phyloP scores from a whole-genome alignment of 2,888 invertebrate species.

The Epistrophe grossulariae region DNA sequence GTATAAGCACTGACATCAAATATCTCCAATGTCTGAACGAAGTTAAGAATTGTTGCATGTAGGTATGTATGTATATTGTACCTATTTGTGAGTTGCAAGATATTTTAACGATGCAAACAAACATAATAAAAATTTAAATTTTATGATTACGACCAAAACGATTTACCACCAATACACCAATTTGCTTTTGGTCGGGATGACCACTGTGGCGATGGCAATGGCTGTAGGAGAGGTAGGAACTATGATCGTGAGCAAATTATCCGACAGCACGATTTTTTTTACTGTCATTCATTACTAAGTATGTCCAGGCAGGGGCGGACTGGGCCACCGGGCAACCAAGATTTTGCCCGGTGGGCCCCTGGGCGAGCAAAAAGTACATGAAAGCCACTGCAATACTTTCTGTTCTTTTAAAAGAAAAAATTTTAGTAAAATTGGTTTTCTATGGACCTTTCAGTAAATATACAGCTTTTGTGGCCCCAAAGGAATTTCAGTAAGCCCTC shows the following conservation, averaged over 20 bases:
- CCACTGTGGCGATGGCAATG: background rate
- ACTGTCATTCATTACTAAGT: background rate
- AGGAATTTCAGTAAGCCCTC: too few species aligned
- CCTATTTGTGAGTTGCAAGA: conserved; percentile 14
- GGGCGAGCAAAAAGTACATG: too few species aligned
- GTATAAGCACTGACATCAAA: background rate
- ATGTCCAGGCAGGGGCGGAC: too few species aligned
- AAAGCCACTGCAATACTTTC: too few species aligned
- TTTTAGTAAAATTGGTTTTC: too few species aligned
- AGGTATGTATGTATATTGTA: too few species aligned
- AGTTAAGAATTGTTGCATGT: background rate
- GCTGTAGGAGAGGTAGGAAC: background rate
- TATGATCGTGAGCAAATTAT: conserved; percentile 45
- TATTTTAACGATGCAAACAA: conserved; percentile 64
- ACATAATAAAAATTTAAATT: conserved; percentile 73
- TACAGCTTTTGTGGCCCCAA: too few species aligned
- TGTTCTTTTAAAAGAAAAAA: too few species aligned
- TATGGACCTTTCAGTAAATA: too few species aligned
- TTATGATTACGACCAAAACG: conserved; percentile 65
- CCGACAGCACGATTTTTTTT: conserved; percentile 12
- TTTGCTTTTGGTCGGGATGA: conserved; percentile 51
- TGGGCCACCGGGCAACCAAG: too few species aligned
- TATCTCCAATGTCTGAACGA: background rate
- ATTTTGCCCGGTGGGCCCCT: too few species aligned
- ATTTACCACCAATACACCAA: conserved; percentile 65